Evolutionary conservation across 2,888 invertebrate genomes (phyloP).

Genomic region (Steinernema carpocapsae): DNA sequence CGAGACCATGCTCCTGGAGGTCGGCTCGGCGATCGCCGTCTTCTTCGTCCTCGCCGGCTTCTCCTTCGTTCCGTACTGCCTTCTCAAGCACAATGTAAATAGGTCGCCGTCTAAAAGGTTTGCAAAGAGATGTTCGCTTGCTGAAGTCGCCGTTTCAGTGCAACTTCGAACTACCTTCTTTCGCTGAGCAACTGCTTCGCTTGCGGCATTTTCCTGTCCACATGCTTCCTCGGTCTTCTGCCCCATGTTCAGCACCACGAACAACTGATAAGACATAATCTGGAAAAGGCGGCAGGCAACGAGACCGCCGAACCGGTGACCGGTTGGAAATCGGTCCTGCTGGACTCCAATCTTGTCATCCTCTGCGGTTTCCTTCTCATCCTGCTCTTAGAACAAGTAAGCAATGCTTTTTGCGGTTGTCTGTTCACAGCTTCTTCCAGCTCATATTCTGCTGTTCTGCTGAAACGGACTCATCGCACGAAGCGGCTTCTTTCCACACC

Average conservation of each 20-base stretch:
- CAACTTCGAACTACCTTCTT: constrained; percentile 36
- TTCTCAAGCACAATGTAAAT: constrained; percentile 18
- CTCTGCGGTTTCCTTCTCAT: constrained; percentile 64
- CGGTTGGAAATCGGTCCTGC: constrained; percentile 5
- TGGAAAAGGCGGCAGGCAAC: not conserved
- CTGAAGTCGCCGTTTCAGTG: not conserved
- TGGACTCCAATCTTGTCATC: constrained; percentile 57
- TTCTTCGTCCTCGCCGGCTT: constrained; percentile 16
- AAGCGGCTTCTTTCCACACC: constrained; percentile 2
- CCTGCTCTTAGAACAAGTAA: constrained; percentile 61
- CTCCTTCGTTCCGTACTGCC: constrained; percentile 27
- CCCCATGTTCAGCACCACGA: constrained; percentile 71
- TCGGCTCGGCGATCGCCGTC: constrained; percentile 17
- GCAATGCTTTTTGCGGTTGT: not conserved
- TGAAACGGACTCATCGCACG: not conserved
- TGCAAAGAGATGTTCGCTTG: not conserved
- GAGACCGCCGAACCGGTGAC: not conserved
- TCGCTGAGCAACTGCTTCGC: constrained; percentile 72
- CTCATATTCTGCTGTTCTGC: constrained; percentile 12
- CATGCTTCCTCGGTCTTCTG: constrained; percentile 73
- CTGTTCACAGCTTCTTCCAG: not conserved
- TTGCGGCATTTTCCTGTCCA: constrained; percentile 74
- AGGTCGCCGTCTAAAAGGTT: constrained; percentile 29
- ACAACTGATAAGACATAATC: constrained; percentile 30
- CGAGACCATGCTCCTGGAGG: not conserved